A percentile compares a stretch with the other conserved stretches of the same genome.
These are phyloP conservation scores for Lissonota sp. DNA, from an alignment of 2,888 invertebrate species.

Conservation along the genomic window DNA sequence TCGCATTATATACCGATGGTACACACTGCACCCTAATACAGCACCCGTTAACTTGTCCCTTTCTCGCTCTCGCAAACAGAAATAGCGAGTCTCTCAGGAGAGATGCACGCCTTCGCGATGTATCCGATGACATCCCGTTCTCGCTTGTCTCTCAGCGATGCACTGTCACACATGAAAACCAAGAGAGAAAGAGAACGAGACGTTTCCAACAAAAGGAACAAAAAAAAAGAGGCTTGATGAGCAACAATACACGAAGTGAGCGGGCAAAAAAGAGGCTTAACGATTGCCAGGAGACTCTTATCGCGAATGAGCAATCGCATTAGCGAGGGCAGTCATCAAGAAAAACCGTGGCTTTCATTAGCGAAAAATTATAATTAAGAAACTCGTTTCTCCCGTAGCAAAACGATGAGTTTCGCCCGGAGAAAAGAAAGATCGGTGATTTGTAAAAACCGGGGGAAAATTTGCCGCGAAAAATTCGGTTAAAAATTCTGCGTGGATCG, in stretches of 20 bases:
- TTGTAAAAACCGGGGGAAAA: too few species aligned
- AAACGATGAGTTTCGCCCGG: conserved; percentile 31
- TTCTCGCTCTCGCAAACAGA: conserved; percentile 23
- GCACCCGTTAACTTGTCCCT: conserved; percentile 38
- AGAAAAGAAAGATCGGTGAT: conserved; percentile 2
- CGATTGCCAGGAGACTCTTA: conserved; percentile 80
- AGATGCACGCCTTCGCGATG: conserved; percentile 36
- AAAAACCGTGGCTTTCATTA: conserved; percentile 81
- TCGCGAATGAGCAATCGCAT: conserved; percentile 72
- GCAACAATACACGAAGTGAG: conserved; percentile 50
- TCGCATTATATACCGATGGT: conserved; percentile 29
- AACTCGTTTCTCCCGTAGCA: conserved; percentile 68
- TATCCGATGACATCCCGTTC: conserved; percentile 65
- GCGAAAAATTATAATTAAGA: conserved; percentile 80
- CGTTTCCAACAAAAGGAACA: too few species aligned
- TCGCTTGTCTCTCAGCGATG: conserved; percentile 33
- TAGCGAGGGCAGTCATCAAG: conserved; percentile 73
- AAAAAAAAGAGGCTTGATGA: neutral
- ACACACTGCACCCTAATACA: conserved; percentile 50
- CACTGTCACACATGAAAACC: conserved; percentile 2
- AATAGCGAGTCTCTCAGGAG: conserved; percentile 44
- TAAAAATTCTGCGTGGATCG: neutral
- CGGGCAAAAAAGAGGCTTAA: conserved; percentile 75
- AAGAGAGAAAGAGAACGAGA: neutral
- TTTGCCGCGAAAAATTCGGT: too few species aligned